Evolutionary conservation across 35 echinoderm and acorn worm genomes (phyloP).

Genomic region (Hemicentrotus pulcherrimus): DNA sequence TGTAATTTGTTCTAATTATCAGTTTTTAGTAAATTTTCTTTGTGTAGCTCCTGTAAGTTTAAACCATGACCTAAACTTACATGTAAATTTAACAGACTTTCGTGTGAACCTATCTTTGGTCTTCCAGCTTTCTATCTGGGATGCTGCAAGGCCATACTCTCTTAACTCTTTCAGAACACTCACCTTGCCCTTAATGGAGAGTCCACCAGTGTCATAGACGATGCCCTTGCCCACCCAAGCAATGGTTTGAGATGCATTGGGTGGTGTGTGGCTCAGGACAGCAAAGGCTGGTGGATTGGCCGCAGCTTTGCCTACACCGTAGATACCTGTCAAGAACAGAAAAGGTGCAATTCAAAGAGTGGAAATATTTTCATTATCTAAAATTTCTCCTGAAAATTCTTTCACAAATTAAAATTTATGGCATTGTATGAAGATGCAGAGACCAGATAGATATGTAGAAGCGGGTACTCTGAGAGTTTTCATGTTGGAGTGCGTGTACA

Average conservation of each 20-base stretch:
- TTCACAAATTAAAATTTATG: no score
- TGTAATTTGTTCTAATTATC: no score
- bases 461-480: not conserved
- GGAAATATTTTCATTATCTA: not conserved
- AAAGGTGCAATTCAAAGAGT: not conserved
- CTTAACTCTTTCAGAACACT: not conserved
- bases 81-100: no score
- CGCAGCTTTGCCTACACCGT: slow-evolving; percentile 92
- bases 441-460: not conserved
- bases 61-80: no score
- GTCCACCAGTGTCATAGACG: slow-evolving; percentile 97
- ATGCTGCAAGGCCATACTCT: no score
- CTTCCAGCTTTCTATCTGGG: no score
- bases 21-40: no score
- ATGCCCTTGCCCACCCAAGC: slow-evolving; percentile 99
- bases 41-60: no score
- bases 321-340: slow-evolving; percentile 70
- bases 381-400: no score
- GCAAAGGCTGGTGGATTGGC: slow-evolving; percentile 85
- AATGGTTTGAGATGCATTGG: slow-evolving; percentile 84
- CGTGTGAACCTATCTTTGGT: no score
- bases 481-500: slow-evolving; percentile 7
- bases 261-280: slow-evolving; percentile 78
- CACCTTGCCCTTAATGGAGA: slow-evolving; percentile 96
- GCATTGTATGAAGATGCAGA: no score